phyloP scores from a whole-genome alignment of 2,797 vertebrate species.

The Intellagama lesueurii region DNA sequence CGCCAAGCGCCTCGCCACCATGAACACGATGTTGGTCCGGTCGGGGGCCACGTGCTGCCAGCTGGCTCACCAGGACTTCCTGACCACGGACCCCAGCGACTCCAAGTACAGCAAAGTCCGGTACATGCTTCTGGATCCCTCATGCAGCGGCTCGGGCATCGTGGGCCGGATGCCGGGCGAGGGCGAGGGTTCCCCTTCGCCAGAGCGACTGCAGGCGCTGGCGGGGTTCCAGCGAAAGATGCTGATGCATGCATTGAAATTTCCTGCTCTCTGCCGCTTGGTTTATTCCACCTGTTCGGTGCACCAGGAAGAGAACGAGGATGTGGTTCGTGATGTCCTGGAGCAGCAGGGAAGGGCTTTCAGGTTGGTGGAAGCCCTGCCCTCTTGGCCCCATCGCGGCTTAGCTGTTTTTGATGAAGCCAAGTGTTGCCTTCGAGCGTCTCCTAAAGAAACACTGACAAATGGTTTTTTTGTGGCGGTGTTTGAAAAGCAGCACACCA shows the following conservation, averaged over 20 bases:
- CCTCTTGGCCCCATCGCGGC: slow-evolving; percentile 90
- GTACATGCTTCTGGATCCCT: slow-evolving; percentile 92
- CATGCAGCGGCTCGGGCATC: slow-evolving; percentile 97
- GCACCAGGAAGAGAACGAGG: slow-evolving; percentile 91
- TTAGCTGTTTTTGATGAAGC: slow-evolving; percentile 76
- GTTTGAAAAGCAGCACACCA: slow-evolving; percentile 75
- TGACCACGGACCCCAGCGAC: slow-evolving; percentile 83
- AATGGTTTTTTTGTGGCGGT: slow-evolving; percentile 93
- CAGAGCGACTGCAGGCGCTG: slow-evolving; percentile 83
- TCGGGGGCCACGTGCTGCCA: slow-evolving; percentile 89
- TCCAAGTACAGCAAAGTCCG: slow-evolving; percentile 84
- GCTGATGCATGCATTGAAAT: slow-evolving; percentile 85
- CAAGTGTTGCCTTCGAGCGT: slow-evolving; percentile 88
- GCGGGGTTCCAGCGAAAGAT: slow-evolving; percentile 88
- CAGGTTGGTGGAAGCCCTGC: slow-evolving; percentile 85
- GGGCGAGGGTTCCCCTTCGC: neutral
- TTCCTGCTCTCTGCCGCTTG: slow-evolving; percentile 85
- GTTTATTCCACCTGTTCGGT: slow-evolving; percentile 95
- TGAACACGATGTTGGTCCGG: slow-evolving; percentile 90
- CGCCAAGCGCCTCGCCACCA: slow-evolving; percentile 90
- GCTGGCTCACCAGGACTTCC: slow-evolving; percentile 91
- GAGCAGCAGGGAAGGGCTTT: slow-evolving; percentile 78
- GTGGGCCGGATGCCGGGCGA: slow-evolving; percentile 67
- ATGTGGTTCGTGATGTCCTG: slow-evolving; percentile 83
- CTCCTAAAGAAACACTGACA: slow-evolving; percentile 82